These are phyloP conservation scores for Acipenser oxyrinchus DNA, from an alignment of 2,797 vertebrate species.

Conservation along the genomic window DNA sequence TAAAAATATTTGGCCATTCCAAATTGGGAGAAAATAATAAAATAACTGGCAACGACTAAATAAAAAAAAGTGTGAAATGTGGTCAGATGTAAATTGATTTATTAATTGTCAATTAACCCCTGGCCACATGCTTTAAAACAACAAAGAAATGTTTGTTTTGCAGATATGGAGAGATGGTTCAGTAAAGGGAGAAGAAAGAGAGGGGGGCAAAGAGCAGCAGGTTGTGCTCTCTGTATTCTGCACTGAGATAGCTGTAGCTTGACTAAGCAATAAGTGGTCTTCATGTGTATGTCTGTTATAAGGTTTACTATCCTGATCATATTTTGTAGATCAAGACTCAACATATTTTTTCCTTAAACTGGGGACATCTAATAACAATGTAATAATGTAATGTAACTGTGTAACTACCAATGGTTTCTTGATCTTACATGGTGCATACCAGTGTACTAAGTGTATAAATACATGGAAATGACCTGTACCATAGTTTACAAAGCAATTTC, in stretches of 20 bases:
- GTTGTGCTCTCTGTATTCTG: too few relatives aligned
- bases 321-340: conserved; percentile 1
- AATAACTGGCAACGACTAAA: too few relatives aligned
- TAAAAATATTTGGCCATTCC: too few relatives aligned
- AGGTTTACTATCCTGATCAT: conserved; percentile 5
- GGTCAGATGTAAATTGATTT: too few relatives aligned
- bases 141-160: too few relatives aligned
- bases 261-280: conserved; percentile 4
- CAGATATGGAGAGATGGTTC: too few relatives aligned
- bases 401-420: neutral
- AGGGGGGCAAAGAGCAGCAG: too few relatives aligned
- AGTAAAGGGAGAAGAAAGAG: too few relatives aligned
- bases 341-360: neutral
- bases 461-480: neutral
- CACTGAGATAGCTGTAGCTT: neutral
- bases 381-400: neutral
- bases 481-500: neutral
- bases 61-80: too few relatives aligned
- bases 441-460: neutral
- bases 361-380: neutral
- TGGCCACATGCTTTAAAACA: too few relatives aligned
- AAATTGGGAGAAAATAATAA: too few relatives aligned
- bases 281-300: neutral
- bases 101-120: too few relatives aligned
- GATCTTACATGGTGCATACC: neutral